phyloP scores from a whole-genome alignment of 2,797 vertebrate species.

The Rhinoraja longicauda region DNA sequence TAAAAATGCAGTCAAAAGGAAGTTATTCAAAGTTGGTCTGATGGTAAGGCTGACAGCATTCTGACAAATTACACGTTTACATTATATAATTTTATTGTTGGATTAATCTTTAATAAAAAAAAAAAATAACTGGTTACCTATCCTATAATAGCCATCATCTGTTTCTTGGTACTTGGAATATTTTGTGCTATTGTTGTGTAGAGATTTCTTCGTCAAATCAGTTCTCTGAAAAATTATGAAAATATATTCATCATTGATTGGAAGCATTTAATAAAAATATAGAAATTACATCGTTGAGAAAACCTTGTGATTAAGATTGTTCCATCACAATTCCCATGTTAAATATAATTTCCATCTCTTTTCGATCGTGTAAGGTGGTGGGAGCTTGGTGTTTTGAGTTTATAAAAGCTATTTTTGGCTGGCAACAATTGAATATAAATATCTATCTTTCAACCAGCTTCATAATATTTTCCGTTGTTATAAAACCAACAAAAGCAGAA shows the following conservation, averaged over 20 bases:
- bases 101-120: neutral
- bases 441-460: neutral
- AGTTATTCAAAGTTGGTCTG: neutral
- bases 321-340: neutral
- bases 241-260: neutral
- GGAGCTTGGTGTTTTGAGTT: neutral
- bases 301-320: neutral
- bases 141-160: conserved; percentile 56
- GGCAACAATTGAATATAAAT: neutral
- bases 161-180: conserved; percentile 48
- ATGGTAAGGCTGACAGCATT: neutral
- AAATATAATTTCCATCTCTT: neutral
- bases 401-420: neutral
- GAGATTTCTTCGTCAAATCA: conserved; percentile 3
- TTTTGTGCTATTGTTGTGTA: neutral
- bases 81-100: neutral
- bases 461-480: neutral
- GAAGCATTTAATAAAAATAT: neutral
- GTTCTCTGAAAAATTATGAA: neutral
- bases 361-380: neutral
- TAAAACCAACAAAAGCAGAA: neutral
- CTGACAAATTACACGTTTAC: neutral
- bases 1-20: neutral
- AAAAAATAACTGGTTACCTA: conserved; percentile 52
- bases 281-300: neutral